Evolutionary conservation across 1,140 invertebrate genomes (phyloP).

Genomic region (Ptiloglossa arizonensis): DNA sequence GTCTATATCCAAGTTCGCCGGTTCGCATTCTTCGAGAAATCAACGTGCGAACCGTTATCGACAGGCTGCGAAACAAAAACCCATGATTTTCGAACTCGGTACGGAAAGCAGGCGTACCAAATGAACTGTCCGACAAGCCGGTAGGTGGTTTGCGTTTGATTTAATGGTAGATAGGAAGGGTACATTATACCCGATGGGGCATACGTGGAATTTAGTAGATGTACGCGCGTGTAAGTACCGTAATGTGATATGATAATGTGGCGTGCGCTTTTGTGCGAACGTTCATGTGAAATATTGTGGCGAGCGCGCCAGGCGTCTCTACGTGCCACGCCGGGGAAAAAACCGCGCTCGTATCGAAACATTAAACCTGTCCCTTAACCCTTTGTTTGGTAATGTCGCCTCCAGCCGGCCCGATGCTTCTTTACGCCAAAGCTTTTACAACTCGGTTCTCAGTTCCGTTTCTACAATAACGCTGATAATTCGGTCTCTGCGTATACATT

Average conservation of each 20-base stretch:
- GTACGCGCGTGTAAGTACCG: slow-evolving; percentile 52
- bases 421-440: neutral
- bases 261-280: slow-evolving; percentile 43
- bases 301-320: neutral
- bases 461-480: slow-evolving; percentile 28
- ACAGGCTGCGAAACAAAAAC: neutral
- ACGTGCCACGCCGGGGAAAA: neutral
- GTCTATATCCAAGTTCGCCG: neutral
- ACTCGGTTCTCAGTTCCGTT: neutral
- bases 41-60: neutral
- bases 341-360: slow-evolving; percentile 6
- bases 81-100: neutral
- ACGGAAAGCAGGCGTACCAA: neutral
- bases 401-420: neutral
- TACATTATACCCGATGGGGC: slow-evolving; percentile 45
- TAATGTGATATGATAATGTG: slow-evolving; percentile 54
- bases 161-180: slow-evolving; percentile 49
- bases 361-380: slow-evolving; percentile 28
- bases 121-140: slow-evolving; percentile 9
- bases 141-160: slow-evolving; percentile 44
- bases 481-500: neutral
- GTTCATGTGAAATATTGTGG: slow-evolving; percentile 43
- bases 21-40: neutral
- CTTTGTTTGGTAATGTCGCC: slow-evolving; percentile 7
- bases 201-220: slow-evolving; percentile 50